Base-by-base conservation (phyloP, 2,888 invertebrate species). In the Ecdyonurus torrentis region DNA sequence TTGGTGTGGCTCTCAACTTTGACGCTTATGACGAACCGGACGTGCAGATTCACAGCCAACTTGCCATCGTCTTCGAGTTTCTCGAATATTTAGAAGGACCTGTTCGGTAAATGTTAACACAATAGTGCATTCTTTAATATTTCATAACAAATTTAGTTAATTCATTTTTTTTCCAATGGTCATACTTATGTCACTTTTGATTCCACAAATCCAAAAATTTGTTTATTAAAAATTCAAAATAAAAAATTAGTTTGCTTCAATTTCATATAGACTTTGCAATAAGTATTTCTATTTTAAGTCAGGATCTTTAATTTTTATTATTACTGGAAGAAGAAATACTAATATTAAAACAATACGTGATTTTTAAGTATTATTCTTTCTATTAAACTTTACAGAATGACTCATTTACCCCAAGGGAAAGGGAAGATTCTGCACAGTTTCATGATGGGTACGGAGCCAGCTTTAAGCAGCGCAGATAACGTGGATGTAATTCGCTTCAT, bases 1-100 rank as follows among this genome's bases (percentile, higher is more conserved):
- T 89, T 23, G 90, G 86, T 0, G 86, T 86, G 0, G 83, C 88
- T 0, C 72, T 92, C 23, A 91, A 89, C 74, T 89, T 91, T 69
- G 91, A 92, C 72, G 86, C 86, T 0, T 79, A 84, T 23, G 86
- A 88, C 66, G 91, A 92, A 69, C 91, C 91, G 0, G 85, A 85
- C 64, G 79, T 87, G 1, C 80, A 83, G 64, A 76, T 87, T n/a
- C 74, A 78, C 0, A 85, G 86, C 0, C 85, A 87, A 65, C 75
- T 90, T 2, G 77, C 77, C 61, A 82, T 87, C 66, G 83, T 90
- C 67, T 88, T 91, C 75, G 85, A 84, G 20, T 89, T 91, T 73
- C 74, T 92, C 66, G 91, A 91, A 71, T 80, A 76, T 66, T 75
- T 91, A 0, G 91, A 92, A 74, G 81, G 82, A 1, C 85, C 89